Conservation (phyloP, 23 tunicate species). For the Halocynthia aurantium region DNA sequence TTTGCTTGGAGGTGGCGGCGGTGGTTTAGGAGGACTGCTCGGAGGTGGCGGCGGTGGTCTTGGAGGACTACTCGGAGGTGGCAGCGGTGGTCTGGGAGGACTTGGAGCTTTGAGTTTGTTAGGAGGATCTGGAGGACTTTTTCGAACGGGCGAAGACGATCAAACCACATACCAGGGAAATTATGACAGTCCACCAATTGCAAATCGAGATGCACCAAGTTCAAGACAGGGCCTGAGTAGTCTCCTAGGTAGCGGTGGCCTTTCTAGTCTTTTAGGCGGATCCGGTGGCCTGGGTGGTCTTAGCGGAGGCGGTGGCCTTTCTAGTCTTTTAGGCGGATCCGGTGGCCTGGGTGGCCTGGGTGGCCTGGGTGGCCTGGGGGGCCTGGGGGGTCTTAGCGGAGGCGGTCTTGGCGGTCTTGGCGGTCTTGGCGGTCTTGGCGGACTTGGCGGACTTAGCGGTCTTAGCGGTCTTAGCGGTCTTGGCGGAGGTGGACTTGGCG, state of each 20-base stretch:
- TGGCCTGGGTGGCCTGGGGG: not conserved
- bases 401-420: not conserved
- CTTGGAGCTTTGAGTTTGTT: not conserved
- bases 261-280: not conserved
- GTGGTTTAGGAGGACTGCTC: not conserved
- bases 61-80: not conserved
- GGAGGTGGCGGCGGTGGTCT: slow-evolving; percentile 3
- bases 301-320: not conserved
- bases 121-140: not conserved
- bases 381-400: slow-evolving; percentile 6
- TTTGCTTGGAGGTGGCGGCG: not conserved
- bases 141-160: too few relatives aligned
- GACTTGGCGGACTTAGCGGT: slow-evolving; percentile 12
- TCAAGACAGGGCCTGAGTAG: too few relatives aligned
- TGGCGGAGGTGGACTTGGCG: too few relatives aligned
- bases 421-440: not conserved
- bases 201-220: too few relatives aligned
- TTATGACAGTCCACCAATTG: too few relatives aligned
- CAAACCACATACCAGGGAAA: too few relatives aligned
- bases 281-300: not conserved
- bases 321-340: slow-evolving; percentile 14
- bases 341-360: not conserved
- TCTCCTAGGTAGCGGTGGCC: not conserved
- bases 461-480: not conserved
- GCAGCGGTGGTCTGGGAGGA: not conserved